Evolutionary conservation across 2,113 vertebrate species (phyloP).

Genomic region (Siniperca chuatsi): DNA sequence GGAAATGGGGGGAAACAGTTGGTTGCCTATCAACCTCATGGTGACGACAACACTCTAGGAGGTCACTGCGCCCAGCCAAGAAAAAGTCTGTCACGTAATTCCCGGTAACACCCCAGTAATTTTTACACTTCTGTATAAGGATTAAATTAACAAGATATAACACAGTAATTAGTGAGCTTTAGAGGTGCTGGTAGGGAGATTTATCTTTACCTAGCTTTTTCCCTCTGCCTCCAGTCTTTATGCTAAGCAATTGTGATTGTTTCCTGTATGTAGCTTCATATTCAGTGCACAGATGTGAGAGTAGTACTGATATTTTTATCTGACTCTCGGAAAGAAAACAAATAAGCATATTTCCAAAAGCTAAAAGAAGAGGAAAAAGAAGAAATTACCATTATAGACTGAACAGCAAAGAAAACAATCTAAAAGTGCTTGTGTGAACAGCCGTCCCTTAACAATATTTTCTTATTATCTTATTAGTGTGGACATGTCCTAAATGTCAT

Average conservation of each 20-base stretch:
- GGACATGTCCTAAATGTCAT: conserved; percentile 1
- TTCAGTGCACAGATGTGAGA: neutral
- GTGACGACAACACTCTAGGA: neutral
- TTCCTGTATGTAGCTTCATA: neutral
- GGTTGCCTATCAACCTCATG: neutral
- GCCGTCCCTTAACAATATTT: neutral
- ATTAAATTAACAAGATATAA: neutral
- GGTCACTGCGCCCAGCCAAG: neutral
- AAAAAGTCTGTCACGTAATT: neutral
- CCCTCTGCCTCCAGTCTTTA: no score
- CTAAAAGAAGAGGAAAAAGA: neutral
- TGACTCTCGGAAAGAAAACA: neutral
- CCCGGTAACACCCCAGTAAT: neutral
- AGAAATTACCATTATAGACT: neutral
- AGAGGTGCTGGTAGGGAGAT: neutral
- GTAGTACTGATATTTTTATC: neutral
- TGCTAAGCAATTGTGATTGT: neutral
- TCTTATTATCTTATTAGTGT: neutral
- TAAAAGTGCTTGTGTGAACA: neutral
- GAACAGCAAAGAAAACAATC: neutral
- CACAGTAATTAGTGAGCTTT: neutral
- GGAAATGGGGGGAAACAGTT: neutral
- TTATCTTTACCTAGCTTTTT: neutral
- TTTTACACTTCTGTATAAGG: neutral
- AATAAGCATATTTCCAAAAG: neutral